Evolutionary conservation across 2,888 invertebrate genomes (phyloP), one percentile per base, ranked within the genome.

Genomic region (Drosophila prostipennis): DNA sequence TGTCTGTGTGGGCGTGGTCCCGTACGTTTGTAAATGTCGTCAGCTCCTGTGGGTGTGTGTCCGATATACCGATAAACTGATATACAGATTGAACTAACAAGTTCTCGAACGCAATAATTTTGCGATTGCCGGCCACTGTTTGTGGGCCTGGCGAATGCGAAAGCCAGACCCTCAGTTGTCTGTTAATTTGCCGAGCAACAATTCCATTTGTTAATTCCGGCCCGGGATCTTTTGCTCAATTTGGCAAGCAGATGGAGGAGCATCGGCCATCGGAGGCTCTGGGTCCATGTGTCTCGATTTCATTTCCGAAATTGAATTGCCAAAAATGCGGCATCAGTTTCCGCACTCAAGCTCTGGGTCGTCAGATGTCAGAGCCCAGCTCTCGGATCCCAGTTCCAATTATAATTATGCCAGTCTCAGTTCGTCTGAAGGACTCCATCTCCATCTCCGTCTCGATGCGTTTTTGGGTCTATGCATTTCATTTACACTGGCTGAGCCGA

Each of bases 31-130:
- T 23, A 26, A 26, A 16, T 36, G 43, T 14, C 29, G 32, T 14
- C 26, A 10, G 52, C 63, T 23, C 36, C 26, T 42, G 26, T 37
- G 37, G 39, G 26, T 42, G 16, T 6, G n/a, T 56, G 32, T 26
- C 37, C 37, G 37, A n/a, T 13, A n/a, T n/a, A 37, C 37, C 13
- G 19, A 19, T 19, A 19, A 2, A 19, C 19, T 2, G 40, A 19
- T 59, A 64, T 68, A 69, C 68, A 79, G 81, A 88, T 88, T 88
- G 79, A 87, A 77, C 80, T 77, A 71, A 77, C 74, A 58, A 79
- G 69, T 74, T 72, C 61, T 70, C 74, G 65, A 78, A 76, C 77
- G 77, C 65, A 81, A 89, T 84, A 89, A 77, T 78, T n/a, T 85
- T 64, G 39, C 54, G 26, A 76, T 65, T 68, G 53, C 68, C 42